phyloP scores from a whole-genome alignment of 1,140 invertebrate species.

The Amphibalanus amphitrite region DNA sequence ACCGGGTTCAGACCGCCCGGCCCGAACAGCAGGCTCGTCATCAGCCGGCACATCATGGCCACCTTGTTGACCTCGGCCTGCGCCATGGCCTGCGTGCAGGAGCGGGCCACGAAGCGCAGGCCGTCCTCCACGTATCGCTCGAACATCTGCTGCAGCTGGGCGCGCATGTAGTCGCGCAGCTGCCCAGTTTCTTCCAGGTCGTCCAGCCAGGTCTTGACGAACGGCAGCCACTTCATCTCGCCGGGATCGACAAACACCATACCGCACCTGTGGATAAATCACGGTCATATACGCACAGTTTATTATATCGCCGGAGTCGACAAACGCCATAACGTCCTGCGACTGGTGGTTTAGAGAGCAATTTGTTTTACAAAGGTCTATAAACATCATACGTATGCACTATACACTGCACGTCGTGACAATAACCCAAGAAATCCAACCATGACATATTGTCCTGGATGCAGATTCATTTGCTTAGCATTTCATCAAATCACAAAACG shows the following conservation, averaged over 20 bases:
- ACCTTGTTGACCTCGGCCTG: constrained; percentile 68
- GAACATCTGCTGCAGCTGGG: constrained; percentile 41
- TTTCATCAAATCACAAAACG: too few species aligned
- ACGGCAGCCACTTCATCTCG: constrained; percentile 73
- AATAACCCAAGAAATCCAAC: too few species aligned
- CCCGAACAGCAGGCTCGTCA: not conserved
- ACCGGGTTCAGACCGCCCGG: constrained; percentile 30
- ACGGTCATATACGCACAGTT: too few species aligned
- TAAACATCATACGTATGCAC: too few species aligned
- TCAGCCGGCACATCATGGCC: constrained; percentile 46
- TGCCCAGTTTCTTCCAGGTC: constrained; percentile 23
- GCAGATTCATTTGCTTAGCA: too few species aligned
- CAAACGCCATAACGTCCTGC: too few species aligned
- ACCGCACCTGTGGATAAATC: constrained; percentile 60
- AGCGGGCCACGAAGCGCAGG: constrained; percentile 42
- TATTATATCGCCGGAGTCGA: too few species aligned
- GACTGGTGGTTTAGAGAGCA: too few species aligned
- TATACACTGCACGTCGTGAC: too few species aligned
- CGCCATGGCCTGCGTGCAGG: constrained; percentile 41
- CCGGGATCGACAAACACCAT: constrained; percentile 93
- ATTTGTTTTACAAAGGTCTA: too few species aligned
- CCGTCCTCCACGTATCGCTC: constrained; percentile 40
- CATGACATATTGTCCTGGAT: too few species aligned
- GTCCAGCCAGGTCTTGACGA: constrained; percentile 70
- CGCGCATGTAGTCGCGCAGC: constrained; percentile 12